Base-by-base conservation (phyloP, 2,888 invertebrate species). In the Sphinx pinastri region DNA sequence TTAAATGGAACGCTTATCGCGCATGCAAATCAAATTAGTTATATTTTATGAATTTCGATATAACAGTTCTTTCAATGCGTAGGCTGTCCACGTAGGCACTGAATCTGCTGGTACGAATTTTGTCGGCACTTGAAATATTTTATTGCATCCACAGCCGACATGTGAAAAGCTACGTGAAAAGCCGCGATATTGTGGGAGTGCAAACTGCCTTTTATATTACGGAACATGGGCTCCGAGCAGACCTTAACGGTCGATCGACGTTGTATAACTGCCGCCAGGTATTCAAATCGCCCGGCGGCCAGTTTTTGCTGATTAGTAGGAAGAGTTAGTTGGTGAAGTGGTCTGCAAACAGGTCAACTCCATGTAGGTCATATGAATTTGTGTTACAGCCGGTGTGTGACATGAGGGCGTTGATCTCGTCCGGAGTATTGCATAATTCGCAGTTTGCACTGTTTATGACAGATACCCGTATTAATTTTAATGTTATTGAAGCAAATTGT, bases 71-170 rank as follows among this genome's bases (percentile, higher is more conserved):
- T 49, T 63, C 13, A 49, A 13, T 13, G 2, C 19, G 12, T 8
- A 49, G 5, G 2, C 49, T 19, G n/a, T 47, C 16, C 47, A 63
- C 49, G 63, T 49, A 16, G 11, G 16, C 11, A 57, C 25, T 49
- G 49, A 47, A 19, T 49, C 47, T 19, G 49, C 8, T 45, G 13
- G 14, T 59, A 47, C n/a, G 45, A 16, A 60, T 87, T 89, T 88
- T 83, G 86, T 86, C 80, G 81, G 82, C 83, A 78, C 84, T 81
- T 88, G 91, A 90, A 90, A 84, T 80, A 80, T 87, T 90, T 90
- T 88, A 92, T 84, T 83, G 79, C 84, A 82, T 83, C 85, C 87
- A 85, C 91, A 92, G 92, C 89, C 92, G 92, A 79, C 85, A 82
- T 81, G 82, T 81, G 82, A 85, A 86, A 84, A 92, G 92, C 79